Percentiles rank a stretch among this genome's conserved stretches.
phyloP scores from a whole-genome alignment of 1,140 invertebrate genomes.

The Anoplophora glabripennis region DNA sequence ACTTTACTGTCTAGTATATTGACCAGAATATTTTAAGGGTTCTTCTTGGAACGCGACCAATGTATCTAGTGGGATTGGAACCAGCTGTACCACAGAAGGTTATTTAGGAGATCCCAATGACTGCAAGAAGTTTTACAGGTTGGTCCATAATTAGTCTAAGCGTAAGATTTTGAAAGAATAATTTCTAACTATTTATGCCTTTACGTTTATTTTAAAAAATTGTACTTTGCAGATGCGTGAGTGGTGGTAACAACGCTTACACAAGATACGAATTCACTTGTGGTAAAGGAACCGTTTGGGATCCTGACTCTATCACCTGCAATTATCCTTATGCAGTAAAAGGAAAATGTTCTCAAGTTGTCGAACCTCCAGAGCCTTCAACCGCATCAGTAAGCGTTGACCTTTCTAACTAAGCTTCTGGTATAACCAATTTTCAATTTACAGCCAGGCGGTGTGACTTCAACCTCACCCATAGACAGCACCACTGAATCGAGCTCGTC shows the following conservation, averaged over 20 bases:
- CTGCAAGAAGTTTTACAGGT: conserved; percentile 77
- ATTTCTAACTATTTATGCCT: too few species aligned
- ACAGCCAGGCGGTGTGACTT: not conserved
- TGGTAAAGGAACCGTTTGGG: conserved; percentile 56
- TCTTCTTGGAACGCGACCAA: conserved; percentile 10
- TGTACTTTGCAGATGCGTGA: conserved; percentile 68
- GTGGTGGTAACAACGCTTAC: conserved; percentile 53
- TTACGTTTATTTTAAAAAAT: not conserved
- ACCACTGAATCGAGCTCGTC: not conserved
- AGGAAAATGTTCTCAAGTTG: conserved; percentile 31
- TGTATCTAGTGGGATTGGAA: conserved; percentile 22
- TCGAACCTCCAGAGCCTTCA: too few species aligned
- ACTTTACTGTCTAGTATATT: too few species aligned
- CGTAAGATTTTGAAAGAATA: too few species aligned
- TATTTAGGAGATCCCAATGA: conserved; percentile 66
- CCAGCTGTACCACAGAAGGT: conserved; percentile 23
- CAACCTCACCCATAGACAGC: not conserved
- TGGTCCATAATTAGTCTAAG: conserved; percentile 56
- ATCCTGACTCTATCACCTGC: conserved; percentile 50
- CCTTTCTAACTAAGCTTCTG: too few species aligned
- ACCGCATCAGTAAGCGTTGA: too few species aligned
- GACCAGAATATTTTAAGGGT: not conserved
- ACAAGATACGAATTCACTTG: conserved; percentile 61
- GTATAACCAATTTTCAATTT: not conserved
- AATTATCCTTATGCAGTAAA: conserved; percentile 51